Evolutionary conservation across 2,888 invertebrate genomes (phyloP), one percentile per base, ranked within the genome.

Genomic region (Lomographa bimaculata): DNA sequence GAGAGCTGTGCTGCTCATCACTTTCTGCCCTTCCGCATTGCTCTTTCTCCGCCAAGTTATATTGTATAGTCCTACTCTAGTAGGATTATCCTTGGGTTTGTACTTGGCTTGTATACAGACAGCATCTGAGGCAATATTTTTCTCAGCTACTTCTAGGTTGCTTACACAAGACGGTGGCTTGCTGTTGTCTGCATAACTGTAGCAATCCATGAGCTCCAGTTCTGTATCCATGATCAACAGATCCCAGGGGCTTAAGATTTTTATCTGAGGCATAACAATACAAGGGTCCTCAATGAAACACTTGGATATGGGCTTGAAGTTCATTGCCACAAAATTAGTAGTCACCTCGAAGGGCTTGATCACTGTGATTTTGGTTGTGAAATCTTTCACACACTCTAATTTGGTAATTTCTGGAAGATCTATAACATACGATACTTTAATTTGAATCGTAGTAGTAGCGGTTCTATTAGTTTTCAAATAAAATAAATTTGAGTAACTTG

Each of bases 331-430:
- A 81, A 92, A 94, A 64, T 91, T 91, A 4, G 93, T 92, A 1
- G 89, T 77, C 1, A 94, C 90, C 62, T 94, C 93, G 75, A 94
- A 94, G 7, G 94, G 94, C 68, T 94, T 93, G 2, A 92, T 91
- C 3, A 94, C 91, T 45, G 92, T 84, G 37, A 94, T 82, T 55
- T 90, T 89, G 28, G 93, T 89, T 8, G 77, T 81, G 51, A 92
- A 90, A 54, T 92, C 92, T 66, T 91, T 93, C 24, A 87, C 82
- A 71, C 93, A 91, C 44, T 90, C 81, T 47, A 91, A 61, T 47
- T 73, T 80, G 5, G 73, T 65, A 46, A 78, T 77, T 52, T 81
- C 79, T 38, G 79, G 78, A 19, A 86, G 72, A 61, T 85, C 71
- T 41, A 92, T 85, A 3, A 79, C 63, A 64, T 92, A 91, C 1